Conservation (phyloP, 2,113 vertebrate genomes). For the Pangasianodon hypophthalmus region DNA sequence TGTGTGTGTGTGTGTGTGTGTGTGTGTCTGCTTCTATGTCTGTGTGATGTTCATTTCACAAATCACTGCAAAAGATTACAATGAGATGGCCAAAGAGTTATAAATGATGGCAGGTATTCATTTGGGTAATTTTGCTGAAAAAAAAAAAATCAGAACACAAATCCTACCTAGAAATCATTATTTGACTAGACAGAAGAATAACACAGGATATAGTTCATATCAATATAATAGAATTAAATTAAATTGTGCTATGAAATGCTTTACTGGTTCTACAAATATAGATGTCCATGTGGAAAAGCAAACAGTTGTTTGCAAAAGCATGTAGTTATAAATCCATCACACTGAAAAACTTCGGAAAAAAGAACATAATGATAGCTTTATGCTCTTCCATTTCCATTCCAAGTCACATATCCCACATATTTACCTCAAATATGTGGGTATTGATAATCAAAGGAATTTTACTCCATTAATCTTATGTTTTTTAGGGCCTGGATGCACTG, state of each 20-base stretch:
- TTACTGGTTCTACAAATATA: neutral
- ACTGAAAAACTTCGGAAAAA: neutral
- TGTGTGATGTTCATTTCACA: neutral
- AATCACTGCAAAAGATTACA: conserved; percentile 9
- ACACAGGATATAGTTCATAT: neutral
- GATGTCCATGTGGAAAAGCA: neutral
- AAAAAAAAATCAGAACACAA: neutral
- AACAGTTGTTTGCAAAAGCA: neutral
- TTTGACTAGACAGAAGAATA: neutral
- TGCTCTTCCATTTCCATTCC: neutral
- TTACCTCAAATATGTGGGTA: neutral
- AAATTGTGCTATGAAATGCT: neutral
- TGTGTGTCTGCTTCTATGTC: neutral
- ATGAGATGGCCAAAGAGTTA: conserved; percentile 46
- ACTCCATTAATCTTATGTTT: neutral
- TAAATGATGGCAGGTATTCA: neutral
- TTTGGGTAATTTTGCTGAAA: neutral
- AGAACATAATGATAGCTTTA: neutral
- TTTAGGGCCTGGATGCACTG: neutral
- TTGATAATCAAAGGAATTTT: neutral
- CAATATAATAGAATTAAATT: neutral
- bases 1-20: conserved; percentile 5
- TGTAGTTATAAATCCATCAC: neutral
- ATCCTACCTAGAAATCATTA: conserved; percentile 1
- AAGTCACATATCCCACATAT: neutral